phyloP scores from a whole-genome alignment of 2,797 vertebrate genomes.

The Rhinogobio ventralis region DNA sequence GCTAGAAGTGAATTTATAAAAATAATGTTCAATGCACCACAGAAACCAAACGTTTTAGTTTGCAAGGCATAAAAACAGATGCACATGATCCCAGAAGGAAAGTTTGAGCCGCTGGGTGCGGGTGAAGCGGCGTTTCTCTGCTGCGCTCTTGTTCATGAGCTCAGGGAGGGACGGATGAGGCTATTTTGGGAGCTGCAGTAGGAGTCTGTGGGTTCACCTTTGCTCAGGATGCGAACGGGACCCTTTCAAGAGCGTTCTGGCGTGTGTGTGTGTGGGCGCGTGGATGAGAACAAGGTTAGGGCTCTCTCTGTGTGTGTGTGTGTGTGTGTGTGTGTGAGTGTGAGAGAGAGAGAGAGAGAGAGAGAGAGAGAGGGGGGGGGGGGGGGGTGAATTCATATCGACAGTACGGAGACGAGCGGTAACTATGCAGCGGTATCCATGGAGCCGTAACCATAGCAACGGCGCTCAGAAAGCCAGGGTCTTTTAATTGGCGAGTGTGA shows the following conservation, averaged over 20 bases:
- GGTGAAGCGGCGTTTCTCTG: not conserved
- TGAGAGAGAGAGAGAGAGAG: not conserved
- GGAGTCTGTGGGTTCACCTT: constrained; percentile 80
- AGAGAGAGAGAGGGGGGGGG: constrained; percentile 11
- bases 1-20: not conserved
- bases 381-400: constrained; percentile 50
- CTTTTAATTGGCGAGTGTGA: constrained; percentile 79
- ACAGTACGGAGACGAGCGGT: constrained; percentile 35
- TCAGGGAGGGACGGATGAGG: constrained; percentile 58
- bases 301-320: constrained; percentile 20
- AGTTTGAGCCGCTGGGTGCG: not conserved
- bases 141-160: constrained; percentile 5
- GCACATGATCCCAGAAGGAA: not conserved
- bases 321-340: not conserved
- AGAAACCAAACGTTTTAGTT: not conserved
- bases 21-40: not conserved
- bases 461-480: constrained; percentile 78
- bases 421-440: constrained; percentile 73
- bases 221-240: constrained; percentile 72
- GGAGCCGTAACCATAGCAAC: constrained; percentile 82
- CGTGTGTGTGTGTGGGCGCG: constrained; percentile 50
- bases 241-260: constrained; percentile 60
- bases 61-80: not conserved
- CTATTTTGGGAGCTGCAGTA: constrained; percentile 77
- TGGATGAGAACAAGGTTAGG: constrained; percentile 39